Evolutionary conservation across 2,797 vertebrate species (phyloP).

Genomic region (Miichthys miiuy): DNA sequence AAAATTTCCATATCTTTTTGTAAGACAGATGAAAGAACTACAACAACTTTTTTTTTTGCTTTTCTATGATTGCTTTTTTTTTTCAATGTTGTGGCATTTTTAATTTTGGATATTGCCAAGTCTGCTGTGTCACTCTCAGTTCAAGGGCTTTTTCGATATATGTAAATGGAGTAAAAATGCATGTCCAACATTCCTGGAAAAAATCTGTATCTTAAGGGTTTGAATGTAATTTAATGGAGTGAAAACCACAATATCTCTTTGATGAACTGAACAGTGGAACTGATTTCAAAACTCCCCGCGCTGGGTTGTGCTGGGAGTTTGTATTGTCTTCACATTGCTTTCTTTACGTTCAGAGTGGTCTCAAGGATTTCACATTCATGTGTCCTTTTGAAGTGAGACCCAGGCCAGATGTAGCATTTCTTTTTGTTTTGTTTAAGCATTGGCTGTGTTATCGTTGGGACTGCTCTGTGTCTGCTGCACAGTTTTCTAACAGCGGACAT

Average conservation of each 20-base stretch:
- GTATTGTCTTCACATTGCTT: slow-evolving; percentile 70
- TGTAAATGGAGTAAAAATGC: slow-evolving; percentile 84
- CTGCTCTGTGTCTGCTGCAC: slow-evolving; percentile 72
- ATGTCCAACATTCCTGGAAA: slow-evolving; percentile 82
- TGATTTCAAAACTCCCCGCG: slow-evolving; percentile 48
- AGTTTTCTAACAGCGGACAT: slow-evolving; percentile 59
- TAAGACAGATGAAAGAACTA: slow-evolving; percentile 63
- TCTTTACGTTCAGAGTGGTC: slow-evolving; percentile 79
- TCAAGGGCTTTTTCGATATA: slow-evolving; percentile 80
- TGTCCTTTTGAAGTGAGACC: slow-evolving; percentile 81
- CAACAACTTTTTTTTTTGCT: slow-evolving; percentile 56
- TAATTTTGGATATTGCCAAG: slow-evolving; percentile 71
- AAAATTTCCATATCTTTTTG: slow-evolving; percentile 74
- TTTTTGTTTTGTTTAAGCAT: slow-evolving; percentile 62
- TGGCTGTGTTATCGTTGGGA: slow-evolving; percentile 80
- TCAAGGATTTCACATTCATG: slow-evolving; percentile 79
- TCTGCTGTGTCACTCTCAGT: slow-evolving; percentile 81
- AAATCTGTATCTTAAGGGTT: slow-evolving; percentile 80
- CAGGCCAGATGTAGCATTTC: slow-evolving; percentile 85
- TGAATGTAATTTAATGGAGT: slow-evolving; percentile 84
- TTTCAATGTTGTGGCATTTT: slow-evolving; percentile 73
- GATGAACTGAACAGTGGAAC: slow-evolving; percentile 72
- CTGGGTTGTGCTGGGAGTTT: slow-evolving; percentile 42
- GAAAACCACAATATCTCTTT: slow-evolving; percentile 75
- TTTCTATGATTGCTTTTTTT: slow-evolving; percentile 72